phyloP scores from a whole-genome alignment of 2,797 vertebrate genomes.

The Trematomus bernacchii region DNA sequence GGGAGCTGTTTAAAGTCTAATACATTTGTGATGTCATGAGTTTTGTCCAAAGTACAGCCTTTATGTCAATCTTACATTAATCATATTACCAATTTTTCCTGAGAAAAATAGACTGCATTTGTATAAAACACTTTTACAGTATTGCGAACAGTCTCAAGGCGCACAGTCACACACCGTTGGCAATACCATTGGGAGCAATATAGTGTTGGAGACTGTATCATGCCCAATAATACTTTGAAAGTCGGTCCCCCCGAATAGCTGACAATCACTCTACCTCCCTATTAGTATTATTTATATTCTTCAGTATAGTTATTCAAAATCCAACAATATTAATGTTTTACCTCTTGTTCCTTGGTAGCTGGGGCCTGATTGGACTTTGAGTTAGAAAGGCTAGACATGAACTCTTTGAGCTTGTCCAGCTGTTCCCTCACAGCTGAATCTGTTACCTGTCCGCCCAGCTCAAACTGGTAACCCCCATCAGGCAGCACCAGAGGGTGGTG shows the following conservation, averaged over 20 bases:
- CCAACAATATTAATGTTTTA: conserved; percentile 37
- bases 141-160: too few relatives aligned
- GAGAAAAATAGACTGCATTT: too few relatives aligned
- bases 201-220: too few relatives aligned
- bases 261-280: neutral
- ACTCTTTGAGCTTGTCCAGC: conserved; percentile 66
- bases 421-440: conserved; percentile 70
- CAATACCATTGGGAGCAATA: too few relatives aligned
- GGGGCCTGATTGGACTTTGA: conserved; percentile 14
- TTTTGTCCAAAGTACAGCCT: neutral
- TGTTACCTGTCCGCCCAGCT: conserved; percentile 61
- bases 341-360: conserved; percentile 56
- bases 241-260: too few relatives aligned
- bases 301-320: neutral
- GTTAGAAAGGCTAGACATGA: conserved; percentile 56
- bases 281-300: neutral
- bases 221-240: too few relatives aligned
- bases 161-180: too few relatives aligned
- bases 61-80: neutral
- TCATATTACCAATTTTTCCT: neutral
- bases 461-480: conserved; percentile 74
- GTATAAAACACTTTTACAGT: too few relatives aligned
- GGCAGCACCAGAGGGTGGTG: conserved; percentile 87
- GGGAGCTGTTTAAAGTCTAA: neutral
- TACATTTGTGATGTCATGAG: neutral